Percentiles rank a stretch among this genome's conserved stretches.
Conservation (phyloP, 1,140 invertebrate species). For the Papilio polyxenes region DNA sequence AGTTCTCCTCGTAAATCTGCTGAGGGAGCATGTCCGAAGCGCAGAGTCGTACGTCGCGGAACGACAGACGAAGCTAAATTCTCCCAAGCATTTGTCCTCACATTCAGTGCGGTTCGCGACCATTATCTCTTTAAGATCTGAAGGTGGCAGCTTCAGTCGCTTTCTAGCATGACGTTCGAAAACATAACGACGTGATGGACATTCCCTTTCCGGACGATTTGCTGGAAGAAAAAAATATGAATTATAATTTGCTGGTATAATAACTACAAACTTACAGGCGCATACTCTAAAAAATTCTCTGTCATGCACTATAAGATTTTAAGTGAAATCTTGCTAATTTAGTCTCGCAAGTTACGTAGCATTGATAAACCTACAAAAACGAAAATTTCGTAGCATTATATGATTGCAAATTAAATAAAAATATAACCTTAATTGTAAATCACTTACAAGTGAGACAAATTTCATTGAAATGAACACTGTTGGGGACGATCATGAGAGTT, state of each 20-base stretch:
- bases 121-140: slow-evolving; percentile 90
- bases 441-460: slow-evolving; percentile 93
- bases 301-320: too few species aligned
- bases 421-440: background rate
- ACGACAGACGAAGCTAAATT: slow-evolving; percentile 93
- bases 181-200: slow-evolving; percentile 91
- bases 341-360: background rate
- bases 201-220: slow-evolving; percentile 91
- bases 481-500: slow-evolving; percentile 90
- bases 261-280: too few species aligned
- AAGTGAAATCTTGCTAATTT: too few species aligned
- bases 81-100: slow-evolving; percentile 93
- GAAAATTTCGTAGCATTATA: background rate
- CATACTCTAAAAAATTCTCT: too few species aligned
- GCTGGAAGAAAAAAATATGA: slow-evolving; percentile 80
- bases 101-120: slow-evolving; percentile 92
- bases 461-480: slow-evolving; percentile 94
- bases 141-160: slow-evolving; percentile 88
- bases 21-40: slow-evolving; percentile 88
- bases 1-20: slow-evolving; percentile 89
- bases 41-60: slow-evolving; percentile 91
- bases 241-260: too few species aligned
- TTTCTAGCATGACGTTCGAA: slow-evolving; percentile 93
- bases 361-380: too few species aligned
- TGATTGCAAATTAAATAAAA: background rate